Evolutionary conservation across 2,888 invertebrate genomes (phyloP).

Genomic region (Ecdyonurus torrentis): DNA sequence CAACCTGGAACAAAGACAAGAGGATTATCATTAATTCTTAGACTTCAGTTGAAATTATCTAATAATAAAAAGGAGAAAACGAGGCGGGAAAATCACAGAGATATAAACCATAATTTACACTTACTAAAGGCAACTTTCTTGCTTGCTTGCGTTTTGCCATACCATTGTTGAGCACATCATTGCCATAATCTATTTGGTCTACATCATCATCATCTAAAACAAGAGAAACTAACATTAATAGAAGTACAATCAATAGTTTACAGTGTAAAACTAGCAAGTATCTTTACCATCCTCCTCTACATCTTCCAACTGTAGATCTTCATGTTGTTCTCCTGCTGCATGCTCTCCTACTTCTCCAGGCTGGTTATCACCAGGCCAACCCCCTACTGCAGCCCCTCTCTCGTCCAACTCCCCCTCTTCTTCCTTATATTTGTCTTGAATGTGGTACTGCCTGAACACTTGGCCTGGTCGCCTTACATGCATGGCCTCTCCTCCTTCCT

Average conservation of each 20-base stretch:
- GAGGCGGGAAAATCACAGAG: no score
- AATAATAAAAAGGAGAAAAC: no score
- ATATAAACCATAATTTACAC: no score
- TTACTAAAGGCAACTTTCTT: neutral
- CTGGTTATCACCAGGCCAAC: neutral
- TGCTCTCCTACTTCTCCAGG: neutral
- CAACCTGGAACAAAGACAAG: slow-evolving; percentile 6
- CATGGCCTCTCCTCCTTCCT: neutral
- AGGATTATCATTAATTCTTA: no score
- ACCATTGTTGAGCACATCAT: neutral
- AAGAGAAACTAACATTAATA: slow-evolving; percentile 8
- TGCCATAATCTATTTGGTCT: slow-evolving; percentile 14
- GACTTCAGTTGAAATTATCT: no score
- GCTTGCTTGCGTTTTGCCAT: neutral
- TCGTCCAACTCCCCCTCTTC: neutral
- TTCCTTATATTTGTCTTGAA: neutral
- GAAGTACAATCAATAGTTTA: neutral
- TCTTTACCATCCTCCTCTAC: slow-evolving; percentile 31
- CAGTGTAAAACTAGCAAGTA: neutral
- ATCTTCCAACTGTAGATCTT: slow-evolving; percentile 24
- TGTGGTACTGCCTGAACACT: neutral
- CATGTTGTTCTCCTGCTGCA: slow-evolving; percentile 6
- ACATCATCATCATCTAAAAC: slow-evolving; percentile 32
- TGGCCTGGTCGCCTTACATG: neutral
- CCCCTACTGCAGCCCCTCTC: neutral